Percentiles rank a stretch among this genome's conserved stretches.
Conservation (phyloP, 2,888 invertebrate genomes). For the Zootermopsis nevadensis region DNA sequence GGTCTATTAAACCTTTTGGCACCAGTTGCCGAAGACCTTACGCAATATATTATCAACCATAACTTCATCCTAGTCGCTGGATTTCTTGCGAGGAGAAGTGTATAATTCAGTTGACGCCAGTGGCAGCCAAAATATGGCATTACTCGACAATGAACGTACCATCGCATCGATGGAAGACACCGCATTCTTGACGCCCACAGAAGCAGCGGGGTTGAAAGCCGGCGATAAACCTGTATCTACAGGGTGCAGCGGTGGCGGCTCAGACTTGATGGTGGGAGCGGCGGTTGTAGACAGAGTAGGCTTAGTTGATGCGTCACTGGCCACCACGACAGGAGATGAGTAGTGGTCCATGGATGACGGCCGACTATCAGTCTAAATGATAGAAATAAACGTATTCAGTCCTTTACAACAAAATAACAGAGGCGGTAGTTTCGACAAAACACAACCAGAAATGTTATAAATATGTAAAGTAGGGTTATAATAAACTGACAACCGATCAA, state of each 20-base stretch:
- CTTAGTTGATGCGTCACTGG: conserved; percentile 36
- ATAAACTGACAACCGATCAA: no score
- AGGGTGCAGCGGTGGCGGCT: conserved; percentile 38
- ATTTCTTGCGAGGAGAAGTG: no score
- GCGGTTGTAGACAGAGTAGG: conserved; percentile 40
- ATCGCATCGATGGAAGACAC: conserved; percentile 37
- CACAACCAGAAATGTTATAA: no score
- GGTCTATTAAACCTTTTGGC: neutral
- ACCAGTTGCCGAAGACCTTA: no score
- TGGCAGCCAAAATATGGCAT: no score
- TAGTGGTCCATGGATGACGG: conserved; percentile 49
- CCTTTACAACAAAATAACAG: no score
- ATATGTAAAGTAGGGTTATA: no score
- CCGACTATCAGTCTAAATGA: conserved; percentile 45
- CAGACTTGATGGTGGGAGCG: conserved; percentile 44
- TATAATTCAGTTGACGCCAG: no score
- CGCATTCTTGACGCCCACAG: conserved; percentile 19
- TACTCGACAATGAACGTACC: neutral
- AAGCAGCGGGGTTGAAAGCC: conserved; percentile 23
- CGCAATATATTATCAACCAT: no score
- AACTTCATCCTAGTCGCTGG: no score
- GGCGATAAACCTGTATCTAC: conserved; percentile 40
- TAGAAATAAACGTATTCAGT: neutral
- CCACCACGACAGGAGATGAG: conserved; percentile 44
- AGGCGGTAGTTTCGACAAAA: no score